Percentiles rank a stretch among this genome's conserved stretches.
These are phyloP conservation scores for Silurus glanis DNA, from an alignment of 2,113 vertebrate species.

Conservation along the genomic window DNA sequence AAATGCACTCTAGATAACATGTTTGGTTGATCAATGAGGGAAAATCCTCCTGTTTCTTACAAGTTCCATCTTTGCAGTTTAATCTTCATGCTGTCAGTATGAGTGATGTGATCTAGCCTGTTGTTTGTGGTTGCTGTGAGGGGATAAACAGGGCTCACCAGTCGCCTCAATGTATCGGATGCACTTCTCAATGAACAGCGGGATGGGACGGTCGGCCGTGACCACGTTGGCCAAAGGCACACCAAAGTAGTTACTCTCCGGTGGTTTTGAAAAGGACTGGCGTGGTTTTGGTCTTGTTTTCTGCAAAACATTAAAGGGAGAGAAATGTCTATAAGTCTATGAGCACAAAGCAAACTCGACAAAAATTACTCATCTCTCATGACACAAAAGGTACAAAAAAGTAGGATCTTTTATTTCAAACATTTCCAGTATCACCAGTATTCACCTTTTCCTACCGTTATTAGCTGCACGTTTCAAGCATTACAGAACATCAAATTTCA, in stretches of 20 bases:
- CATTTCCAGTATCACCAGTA: too few relatives aligned
- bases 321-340: neutral
- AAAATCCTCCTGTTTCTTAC: neutral
- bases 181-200: slow-evolving; percentile 91
- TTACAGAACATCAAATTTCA: neutral
- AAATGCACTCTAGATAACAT: slow-evolving; percentile 6
- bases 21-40: neutral
- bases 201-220: slow-evolving; percentile 82
- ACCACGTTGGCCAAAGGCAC: slow-evolving; percentile 83
- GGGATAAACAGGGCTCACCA: slow-evolving; percentile 69
- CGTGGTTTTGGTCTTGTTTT: slow-evolving; percentile 86
- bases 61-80: neutral
- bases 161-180: slow-evolving; percentile 92
- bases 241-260: slow-evolving; percentile 93
- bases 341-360: neutral
- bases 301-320: slow-evolving; percentile 62
- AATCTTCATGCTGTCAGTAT: neutral
- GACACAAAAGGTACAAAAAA: neutral
- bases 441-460: neutral
- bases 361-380: neutral
- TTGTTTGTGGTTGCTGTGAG: neutral
- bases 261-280: slow-evolving; percentile 86
- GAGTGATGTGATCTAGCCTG: slow-evolving; percentile 15
- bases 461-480: neutral
- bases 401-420: neutral